phyloP scores from a whole-genome alignment of 2,113 vertebrate genomes.

The Phainopepla nitens region DNA sequence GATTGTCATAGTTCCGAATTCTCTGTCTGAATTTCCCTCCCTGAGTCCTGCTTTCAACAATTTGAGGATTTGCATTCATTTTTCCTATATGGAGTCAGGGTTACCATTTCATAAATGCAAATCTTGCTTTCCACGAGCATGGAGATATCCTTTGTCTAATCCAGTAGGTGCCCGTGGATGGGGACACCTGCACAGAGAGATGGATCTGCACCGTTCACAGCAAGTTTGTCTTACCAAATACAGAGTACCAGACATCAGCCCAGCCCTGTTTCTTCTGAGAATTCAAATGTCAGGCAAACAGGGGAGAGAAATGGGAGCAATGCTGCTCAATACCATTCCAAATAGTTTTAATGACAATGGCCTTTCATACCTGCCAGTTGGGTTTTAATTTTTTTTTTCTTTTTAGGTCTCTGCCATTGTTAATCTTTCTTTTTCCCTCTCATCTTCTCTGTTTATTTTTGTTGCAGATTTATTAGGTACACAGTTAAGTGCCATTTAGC shows the following conservation, averaged over 20 bases:
- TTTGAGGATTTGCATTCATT: not conserved
- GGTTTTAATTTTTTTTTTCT: not conserved
- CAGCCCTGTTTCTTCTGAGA: not conserved
- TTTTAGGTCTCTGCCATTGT: not conserved
- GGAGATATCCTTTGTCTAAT: not conserved
- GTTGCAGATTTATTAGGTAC: constrained; percentile 67
- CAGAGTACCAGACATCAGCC: not conserved
- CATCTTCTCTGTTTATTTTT: constrained; percentile 70
- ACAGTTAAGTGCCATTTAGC: constrained; percentile 65
- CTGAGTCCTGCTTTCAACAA: not conserved
- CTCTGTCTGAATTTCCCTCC: not conserved
- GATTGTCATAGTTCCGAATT: not conserved
- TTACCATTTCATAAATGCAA: not conserved
- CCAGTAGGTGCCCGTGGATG: not conserved
- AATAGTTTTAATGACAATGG: not conserved
- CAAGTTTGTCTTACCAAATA: accelerated
- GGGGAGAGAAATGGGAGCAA: not conserved
- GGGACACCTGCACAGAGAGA: accelerated
- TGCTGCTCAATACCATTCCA: not conserved
- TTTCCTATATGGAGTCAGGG: not conserved
- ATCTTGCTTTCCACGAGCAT: accelerated
- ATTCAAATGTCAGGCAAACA: not conserved
- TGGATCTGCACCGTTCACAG: accelerated
- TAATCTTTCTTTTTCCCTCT: not conserved
- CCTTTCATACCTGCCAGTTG: not conserved